phyloP scores from a whole-genome alignment of 64 coral and sea anemone species.

The Hydrozoanthus tunicans region DNA sequence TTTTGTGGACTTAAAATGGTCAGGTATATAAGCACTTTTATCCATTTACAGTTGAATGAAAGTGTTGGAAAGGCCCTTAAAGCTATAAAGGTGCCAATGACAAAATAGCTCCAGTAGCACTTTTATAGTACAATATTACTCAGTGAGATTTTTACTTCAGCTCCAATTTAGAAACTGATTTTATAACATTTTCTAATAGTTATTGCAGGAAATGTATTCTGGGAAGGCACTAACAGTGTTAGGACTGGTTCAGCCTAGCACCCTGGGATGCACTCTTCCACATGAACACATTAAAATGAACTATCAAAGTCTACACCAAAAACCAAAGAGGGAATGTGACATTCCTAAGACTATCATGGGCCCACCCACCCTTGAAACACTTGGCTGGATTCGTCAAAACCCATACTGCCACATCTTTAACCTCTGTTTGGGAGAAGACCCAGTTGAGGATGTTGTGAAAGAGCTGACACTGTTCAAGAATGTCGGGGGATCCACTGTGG shows the following conservation, averaged over 20 bases:
- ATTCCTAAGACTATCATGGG: conserved; percentile 46
- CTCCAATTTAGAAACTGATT: too few relatives aligned
- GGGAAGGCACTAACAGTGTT: conserved; percentile 87
- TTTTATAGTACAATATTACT: too few relatives aligned
- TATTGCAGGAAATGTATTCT: conserved; percentile 11
- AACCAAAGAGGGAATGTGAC: conserved; percentile 67
- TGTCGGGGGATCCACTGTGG: conserved; percentile 84
- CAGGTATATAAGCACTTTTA: too few relatives aligned
- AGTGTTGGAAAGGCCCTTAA: too few relatives aligned
- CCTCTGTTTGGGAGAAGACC: conserved; percentile 73
- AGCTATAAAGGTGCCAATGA: too few relatives aligned
- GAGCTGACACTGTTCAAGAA: conserved; percentile 81
- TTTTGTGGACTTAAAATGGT: too few relatives aligned
- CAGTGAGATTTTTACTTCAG: too few relatives aligned
- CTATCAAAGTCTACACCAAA: conserved; percentile 69
- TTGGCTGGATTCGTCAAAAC: conserved; percentile 88
- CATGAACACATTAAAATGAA: conserved; percentile 95
- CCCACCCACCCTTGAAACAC: conserved; percentile 72
- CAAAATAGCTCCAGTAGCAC: too few relatives aligned
- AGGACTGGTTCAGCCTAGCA: conserved; percentile 65
- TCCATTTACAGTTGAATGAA: too few relatives aligned
- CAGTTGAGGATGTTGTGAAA: conserved; percentile 79
- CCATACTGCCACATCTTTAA: conserved; percentile 84
- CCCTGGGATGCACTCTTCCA: conserved; percentile 75
- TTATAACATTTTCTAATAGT: background rate